A percentile compares a stretch with the other conserved stretches of the same genome.
phyloP scores from a whole-genome alignment of 2,113 vertebrate genomes.

The Dipodomys merriami region DNA sequence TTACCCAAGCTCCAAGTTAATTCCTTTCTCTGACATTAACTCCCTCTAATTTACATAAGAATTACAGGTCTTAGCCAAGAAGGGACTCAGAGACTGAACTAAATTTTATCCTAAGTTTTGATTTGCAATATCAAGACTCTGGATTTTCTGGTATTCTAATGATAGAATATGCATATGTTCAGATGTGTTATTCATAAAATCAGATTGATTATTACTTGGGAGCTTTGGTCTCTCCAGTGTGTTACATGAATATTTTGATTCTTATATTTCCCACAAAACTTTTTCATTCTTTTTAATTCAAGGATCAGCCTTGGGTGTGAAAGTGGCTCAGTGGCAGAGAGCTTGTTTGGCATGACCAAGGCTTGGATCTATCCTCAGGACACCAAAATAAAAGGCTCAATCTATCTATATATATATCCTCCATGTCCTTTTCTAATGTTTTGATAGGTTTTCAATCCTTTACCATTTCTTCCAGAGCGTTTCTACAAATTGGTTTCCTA shows the following conservation, averaged over 20 bases:
- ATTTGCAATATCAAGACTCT: conserved; percentile 45
- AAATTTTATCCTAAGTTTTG: conserved; percentile 39
- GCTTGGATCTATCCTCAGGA: too few relatives aligned
- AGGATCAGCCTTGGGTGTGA: background rate
- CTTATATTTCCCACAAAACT: background rate
- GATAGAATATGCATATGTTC: background rate
- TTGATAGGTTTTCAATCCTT: background rate
- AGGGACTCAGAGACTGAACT: background rate
- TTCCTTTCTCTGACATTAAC: conserved; percentile 41
- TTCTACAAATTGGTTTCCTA: conserved; percentile 2
- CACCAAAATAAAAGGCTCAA: background rate
- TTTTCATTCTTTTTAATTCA: conserved; percentile 34
- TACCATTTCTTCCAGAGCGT: background rate
- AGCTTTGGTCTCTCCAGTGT: background rate
- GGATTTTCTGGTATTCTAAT: background rate
- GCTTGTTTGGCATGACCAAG: background rate
- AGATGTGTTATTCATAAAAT: conserved; percentile 19
- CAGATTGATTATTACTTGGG: background rate
- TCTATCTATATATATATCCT: background rate
- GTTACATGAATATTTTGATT: conserved; percentile 41
- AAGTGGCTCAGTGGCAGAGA: background rate
- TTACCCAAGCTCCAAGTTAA: conserved; percentile 21
- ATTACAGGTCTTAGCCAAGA: background rate
- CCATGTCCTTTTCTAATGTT: background rate
- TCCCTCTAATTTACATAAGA: conserved; percentile 5